Conservation (phyloP, 1,140 invertebrate species). For the Sinonovacula constricta region DNA sequence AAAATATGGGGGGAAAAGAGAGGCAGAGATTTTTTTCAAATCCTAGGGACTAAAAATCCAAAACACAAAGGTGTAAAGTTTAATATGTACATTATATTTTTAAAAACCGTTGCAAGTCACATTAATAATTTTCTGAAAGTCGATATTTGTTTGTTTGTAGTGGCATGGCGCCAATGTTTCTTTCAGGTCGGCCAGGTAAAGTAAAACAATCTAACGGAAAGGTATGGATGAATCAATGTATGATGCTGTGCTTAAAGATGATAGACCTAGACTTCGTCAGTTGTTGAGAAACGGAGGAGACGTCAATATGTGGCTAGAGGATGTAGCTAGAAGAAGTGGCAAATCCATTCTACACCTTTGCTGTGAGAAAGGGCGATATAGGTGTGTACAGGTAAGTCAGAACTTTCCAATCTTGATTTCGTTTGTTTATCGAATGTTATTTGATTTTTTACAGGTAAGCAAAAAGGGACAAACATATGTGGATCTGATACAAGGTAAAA, state of each 20-base stretch:
- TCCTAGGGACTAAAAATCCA: too few relatives aligned
- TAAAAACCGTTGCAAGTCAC: too few relatives aligned
- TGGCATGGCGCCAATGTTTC: too few relatives aligned
- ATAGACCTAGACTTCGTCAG: not conserved
- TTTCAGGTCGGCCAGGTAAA: too few relatives aligned
- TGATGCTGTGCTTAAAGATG: slow-evolving; percentile 18
- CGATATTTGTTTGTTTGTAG: too few relatives aligned
- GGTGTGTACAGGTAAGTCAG: slow-evolving; percentile 9
- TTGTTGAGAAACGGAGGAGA: slow-evolving; percentile 12
- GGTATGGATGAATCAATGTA: slow-evolving; percentile 9
- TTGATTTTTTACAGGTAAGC: too few relatives aligned
- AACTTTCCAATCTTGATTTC: not conserved
- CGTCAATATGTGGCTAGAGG: slow-evolving; percentile 17
- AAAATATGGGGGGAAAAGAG: too few relatives aligned
- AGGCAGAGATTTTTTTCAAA: too few relatives aligned
- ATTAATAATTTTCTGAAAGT: too few relatives aligned
- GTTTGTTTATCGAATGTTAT: not conserved
- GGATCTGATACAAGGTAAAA: not conserved
- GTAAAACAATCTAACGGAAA: too few relatives aligned
- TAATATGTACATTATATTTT: too few relatives aligned
- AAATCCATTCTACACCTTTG: slow-evolving; percentile 15
- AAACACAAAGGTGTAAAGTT: too few relatives aligned
- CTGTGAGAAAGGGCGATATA: slow-evolving; percentile 31
- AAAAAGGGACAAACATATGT: not conserved
- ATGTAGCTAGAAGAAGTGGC: not conserved